Evolutionary conservation across 2,113 vertebrate species (phyloP).

Genomic region (Syngnathus floridae): DNA sequence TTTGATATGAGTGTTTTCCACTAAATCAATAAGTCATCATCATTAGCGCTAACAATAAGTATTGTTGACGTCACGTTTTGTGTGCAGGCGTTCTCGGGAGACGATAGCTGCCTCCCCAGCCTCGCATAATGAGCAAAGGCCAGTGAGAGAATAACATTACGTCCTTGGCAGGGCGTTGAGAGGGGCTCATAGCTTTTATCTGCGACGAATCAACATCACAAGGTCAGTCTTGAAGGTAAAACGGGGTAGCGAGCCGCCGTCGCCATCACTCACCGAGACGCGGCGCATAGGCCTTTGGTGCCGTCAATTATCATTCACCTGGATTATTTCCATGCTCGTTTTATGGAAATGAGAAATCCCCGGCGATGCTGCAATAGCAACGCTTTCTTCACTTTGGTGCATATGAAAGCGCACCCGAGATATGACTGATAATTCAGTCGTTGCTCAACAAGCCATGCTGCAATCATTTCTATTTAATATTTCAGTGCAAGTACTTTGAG

Average conservation of each 20-base stretch:
- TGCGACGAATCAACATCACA: slow-evolving; percentile 50
- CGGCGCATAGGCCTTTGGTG: slow-evolving; percentile 27
- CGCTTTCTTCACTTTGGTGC: background rate
- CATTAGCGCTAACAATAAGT: background rate
- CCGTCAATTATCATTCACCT: slow-evolving; percentile 16
- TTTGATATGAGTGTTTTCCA: background rate
- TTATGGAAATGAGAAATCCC: background rate
- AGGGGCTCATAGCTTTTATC: slow-evolving; percentile 60
- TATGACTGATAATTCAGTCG: background rate
- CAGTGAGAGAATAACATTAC: slow-evolving; percentile 61
- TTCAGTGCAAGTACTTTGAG: no score
- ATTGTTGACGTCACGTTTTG: background rate
- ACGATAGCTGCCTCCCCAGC: slow-evolving; percentile 38
- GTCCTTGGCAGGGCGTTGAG: slow-evolving; percentile 55
- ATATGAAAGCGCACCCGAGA: background rate
- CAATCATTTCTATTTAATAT: no score
- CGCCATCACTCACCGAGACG: slow-evolving; percentile 43
- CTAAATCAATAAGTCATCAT: slow-evolving; percentile 5
- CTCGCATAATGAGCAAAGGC: slow-evolving; percentile 58
- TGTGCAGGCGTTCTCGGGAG: slow-evolving; percentile 4
- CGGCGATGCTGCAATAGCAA: background rate
- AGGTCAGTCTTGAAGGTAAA: slow-evolving; percentile 63
- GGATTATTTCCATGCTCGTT: background rate
- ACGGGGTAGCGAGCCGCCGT: slow-evolving; percentile 26
- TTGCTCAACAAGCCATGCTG: background rate